These are phyloP conservation scores for Microchirus variegatus DNA, from an alignment of 2,797 vertebrate genomes.

Conservation along the genomic window DNA sequence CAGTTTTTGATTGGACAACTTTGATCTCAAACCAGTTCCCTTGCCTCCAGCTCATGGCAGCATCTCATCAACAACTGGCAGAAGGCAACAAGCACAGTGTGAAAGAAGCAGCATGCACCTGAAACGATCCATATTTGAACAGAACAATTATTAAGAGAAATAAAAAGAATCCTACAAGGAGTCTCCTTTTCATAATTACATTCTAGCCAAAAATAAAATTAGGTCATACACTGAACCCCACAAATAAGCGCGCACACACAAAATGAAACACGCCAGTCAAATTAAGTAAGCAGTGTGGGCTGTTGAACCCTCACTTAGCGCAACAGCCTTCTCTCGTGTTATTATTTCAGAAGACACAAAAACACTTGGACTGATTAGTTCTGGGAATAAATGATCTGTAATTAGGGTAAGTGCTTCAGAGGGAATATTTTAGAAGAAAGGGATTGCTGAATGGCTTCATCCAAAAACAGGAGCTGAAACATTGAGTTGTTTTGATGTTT, in stretches of 20 bases:
- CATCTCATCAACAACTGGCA: conserved; percentile 1
- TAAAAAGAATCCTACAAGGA: conserved; percentile 31
- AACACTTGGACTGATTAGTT: conserved; percentile 84
- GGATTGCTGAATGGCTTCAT: conserved; percentile 30
- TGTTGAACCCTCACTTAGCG: conserved; percentile 65
- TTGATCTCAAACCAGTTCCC: background rate
- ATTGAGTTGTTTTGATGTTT: conserved; percentile 32
- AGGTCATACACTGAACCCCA: conserved; percentile 24
- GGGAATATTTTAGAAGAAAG: conserved; percentile 74
- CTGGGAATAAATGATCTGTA: conserved; percentile 80
- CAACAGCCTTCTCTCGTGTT: conserved; percentile 62
- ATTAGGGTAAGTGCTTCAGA: conserved; percentile 80
- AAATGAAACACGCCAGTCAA: conserved; percentile 55
- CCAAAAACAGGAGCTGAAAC: conserved; percentile 38
- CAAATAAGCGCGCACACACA: conserved; percentile 20
- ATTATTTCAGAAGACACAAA: conserved; percentile 76
- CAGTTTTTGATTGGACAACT: too few relatives aligned
- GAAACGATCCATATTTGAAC: conserved; percentile 30
- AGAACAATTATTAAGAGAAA: conserved; percentile 55
- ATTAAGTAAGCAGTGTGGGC: conserved; percentile 59
- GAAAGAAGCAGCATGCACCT: background rate
- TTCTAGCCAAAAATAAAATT: conserved; percentile 60
- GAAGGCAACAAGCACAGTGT: conserved; percentile 2
- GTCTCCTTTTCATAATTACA: conserved; percentile 44
- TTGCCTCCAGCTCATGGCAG: background rate